phyloP scores from a whole-genome alignment of 2,797 vertebrate species.

The Phrynocephalus guinanensis region DNA sequence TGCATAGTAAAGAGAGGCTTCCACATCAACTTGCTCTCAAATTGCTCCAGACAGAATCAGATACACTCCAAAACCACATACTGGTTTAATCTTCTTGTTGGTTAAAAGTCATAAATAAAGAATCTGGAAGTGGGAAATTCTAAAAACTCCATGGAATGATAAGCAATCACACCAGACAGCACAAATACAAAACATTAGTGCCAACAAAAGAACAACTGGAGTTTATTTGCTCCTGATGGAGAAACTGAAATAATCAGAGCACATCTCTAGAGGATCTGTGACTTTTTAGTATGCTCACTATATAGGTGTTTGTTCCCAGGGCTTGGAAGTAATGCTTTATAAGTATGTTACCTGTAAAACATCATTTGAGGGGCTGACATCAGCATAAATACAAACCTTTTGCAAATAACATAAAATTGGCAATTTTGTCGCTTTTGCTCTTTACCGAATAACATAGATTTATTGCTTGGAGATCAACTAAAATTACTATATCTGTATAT shows the following conservation, averaged over 20 bases:
- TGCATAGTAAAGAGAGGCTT: no score
- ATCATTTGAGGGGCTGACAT: background rate
- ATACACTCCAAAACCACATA: no score
- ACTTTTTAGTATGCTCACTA: constrained; percentile 22
- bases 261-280: constrained; percentile 45
- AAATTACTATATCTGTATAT: background rate
- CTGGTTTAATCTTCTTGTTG: background rate
- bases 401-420: no score
- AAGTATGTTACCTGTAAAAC: background rate
- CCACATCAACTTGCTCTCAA: no score
- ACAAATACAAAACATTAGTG: constrained; percentile 59
- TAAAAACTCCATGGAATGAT: constrained; percentile 51
- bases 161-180: constrained; percentile 40
- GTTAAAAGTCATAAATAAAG: constrained; percentile 34
- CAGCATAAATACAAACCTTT: no score
- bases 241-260: constrained; percentile 52
- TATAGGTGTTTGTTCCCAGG: constrained; percentile 11
- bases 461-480: background rate
- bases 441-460: background rate
- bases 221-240: constrained; percentile 62
- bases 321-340: background rate
- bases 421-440: background rate
- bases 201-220: constrained; percentile 57
- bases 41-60: no score
- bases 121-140: constrained; percentile 55